Percentiles rank a stretch among this genome's conserved stretches.
Conservation (phyloP, 2,113 vertebrate species). For the Entomyzon cyanotis region DNA sequence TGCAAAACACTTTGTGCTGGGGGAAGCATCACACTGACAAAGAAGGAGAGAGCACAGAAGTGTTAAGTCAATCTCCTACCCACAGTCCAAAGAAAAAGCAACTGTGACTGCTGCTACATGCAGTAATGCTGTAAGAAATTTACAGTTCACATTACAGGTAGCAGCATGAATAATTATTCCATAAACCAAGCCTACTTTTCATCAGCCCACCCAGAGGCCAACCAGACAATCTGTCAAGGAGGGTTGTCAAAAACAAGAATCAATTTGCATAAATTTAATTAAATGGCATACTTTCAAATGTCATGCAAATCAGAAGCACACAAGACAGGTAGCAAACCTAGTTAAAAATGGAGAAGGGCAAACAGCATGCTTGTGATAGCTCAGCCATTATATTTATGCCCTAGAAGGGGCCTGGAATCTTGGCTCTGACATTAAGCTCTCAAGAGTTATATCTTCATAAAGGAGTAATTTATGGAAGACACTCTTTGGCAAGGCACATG, state of each 20-base stretch:
- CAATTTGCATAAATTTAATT: not conserved
- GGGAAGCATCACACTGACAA: not conserved
- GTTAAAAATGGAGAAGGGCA: not conserved
- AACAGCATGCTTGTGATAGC: not conserved
- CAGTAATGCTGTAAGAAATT: not conserved
- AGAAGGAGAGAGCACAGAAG: too few relatives aligned
- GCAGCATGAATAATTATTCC: not conserved
- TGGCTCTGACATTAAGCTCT: not conserved
- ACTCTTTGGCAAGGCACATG: not conserved
- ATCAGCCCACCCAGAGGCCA: not conserved
- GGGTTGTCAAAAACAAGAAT: not conserved
- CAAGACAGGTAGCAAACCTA: not conserved
- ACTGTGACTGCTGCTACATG: not conserved
- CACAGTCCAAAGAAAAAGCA: not conserved
- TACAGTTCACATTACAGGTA: not conserved
- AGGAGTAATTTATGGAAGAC: not conserved
- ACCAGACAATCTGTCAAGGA: slow-evolving; percentile 5
- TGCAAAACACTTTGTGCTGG: not conserved
- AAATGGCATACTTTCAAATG: slow-evolving; percentile 18
- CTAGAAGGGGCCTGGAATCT: not conserved
- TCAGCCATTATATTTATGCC: not conserved
- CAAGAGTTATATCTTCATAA: not conserved
- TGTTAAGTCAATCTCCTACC: not conserved
- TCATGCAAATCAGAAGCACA: not conserved
- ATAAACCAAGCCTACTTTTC: not conserved